Conservation (phyloP, 2,888 invertebrate species). For the Tetropium fuscum region DNA sequence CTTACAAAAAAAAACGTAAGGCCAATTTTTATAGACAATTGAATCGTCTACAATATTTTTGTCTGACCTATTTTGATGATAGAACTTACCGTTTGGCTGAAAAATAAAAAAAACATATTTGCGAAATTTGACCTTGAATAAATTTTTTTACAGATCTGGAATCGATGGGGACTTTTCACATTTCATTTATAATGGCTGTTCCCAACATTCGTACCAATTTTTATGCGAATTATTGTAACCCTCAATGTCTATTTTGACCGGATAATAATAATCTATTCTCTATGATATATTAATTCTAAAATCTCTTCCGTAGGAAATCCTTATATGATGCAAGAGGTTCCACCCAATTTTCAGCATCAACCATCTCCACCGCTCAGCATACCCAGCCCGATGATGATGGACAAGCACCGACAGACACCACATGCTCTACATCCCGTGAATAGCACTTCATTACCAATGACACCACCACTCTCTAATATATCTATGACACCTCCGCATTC, state of each 20-base stretch:
- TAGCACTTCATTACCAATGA: constrained; percentile 39
- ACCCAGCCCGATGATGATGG: constrained; percentile 44
- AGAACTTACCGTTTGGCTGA: too few relatives aligned
- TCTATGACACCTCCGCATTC: constrained; percentile 46
- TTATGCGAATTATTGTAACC: too few relatives aligned
- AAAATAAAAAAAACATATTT: too few relatives aligned
- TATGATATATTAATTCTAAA: neutral
- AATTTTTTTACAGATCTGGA: too few relatives aligned
- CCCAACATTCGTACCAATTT: too few relatives aligned
- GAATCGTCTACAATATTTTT: too few relatives aligned
- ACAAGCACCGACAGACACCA: constrained; percentile 41
- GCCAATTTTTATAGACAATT: too few relatives aligned
- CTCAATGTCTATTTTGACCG: neutral
- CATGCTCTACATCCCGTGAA: constrained; percentile 34
- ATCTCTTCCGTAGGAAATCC: constrained; percentile 31
- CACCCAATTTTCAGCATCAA: constrained; percentile 33
- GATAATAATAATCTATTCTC: neutral
- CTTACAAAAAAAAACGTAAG: too few relatives aligned
- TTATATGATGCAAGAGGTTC: constrained; percentile 44
- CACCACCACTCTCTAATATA: constrained; percentile 39
- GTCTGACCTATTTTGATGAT: too few relatives aligned
- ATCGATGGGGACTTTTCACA: too few relatives aligned
- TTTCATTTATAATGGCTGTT: too few relatives aligned
- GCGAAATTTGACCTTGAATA: too few relatives aligned
- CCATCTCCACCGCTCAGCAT: constrained; percentile 40